phyloP scores from a whole-genome alignment of 2,797 vertebrate genomes.

The Enteromius viviparus region DNA sequence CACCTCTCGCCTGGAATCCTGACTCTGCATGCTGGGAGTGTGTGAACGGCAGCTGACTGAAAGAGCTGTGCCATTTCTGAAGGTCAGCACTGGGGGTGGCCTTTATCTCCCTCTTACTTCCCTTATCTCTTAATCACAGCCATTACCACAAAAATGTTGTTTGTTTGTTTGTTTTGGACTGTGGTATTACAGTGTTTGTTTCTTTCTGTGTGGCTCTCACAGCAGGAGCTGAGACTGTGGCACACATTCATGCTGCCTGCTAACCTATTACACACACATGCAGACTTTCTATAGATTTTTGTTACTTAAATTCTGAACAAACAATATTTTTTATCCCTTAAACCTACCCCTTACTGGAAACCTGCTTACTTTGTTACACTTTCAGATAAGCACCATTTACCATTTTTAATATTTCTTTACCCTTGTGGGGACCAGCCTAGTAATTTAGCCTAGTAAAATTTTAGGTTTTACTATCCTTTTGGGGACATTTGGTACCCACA shows the following conservation, averaged over 20 bases:
- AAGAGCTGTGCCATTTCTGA: conserved; percentile 54
- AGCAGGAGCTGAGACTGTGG: conserved; percentile 32
- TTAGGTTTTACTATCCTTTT: too few relatives aligned
- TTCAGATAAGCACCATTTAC: too few relatives aligned
- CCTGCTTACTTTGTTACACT: too few relatives aligned
- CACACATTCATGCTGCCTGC: conserved; percentile 22
- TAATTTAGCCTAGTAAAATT: too few relatives aligned
- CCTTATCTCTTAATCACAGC: conserved; percentile 76
- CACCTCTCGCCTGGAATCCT: conserved; percentile 11
- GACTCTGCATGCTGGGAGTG: conserved; percentile 32
- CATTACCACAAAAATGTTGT: conserved; percentile 72
- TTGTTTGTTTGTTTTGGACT: conserved; percentile 64
- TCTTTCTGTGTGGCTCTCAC: conserved; percentile 59
- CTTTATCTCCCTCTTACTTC: conserved; percentile 58
- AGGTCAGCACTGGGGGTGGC: conserved; percentile 65
- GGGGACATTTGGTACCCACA: too few relatives aligned
- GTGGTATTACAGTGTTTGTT: conserved; percentile 71
- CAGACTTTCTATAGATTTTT: too few relatives aligned
- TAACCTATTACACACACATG: conserved; percentile 27
- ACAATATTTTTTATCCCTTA: too few relatives aligned
- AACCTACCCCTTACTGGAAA: too few relatives aligned
- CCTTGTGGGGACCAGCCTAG: too few relatives aligned
- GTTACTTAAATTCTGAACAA: too few relatives aligned
- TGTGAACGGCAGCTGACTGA: conserved; percentile 10
- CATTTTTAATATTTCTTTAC: too few relatives aligned